Evolutionary conservation across 2,888 invertebrate species (phyloP).

Genomic region (Lingula anatina): DNA sequence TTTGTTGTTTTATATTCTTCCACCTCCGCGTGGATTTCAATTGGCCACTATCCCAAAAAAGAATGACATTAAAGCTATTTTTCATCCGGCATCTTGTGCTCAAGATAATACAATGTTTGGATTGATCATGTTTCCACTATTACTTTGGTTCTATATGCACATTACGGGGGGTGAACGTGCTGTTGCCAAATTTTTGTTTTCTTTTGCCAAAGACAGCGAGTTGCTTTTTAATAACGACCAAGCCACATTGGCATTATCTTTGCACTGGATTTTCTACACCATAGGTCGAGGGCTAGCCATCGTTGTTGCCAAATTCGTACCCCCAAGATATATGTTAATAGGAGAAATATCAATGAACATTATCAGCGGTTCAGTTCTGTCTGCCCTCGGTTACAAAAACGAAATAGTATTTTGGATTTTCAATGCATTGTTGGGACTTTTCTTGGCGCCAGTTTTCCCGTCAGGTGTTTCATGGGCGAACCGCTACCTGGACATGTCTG

Average conservation of each 20-base stretch:
- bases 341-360: not conserved
- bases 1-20: no score
- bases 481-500: slow-evolving; percentile 1
- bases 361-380: not conserved
- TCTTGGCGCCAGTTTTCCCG: not conserved
- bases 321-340: not conserved
- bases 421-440: not conserved
- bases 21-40: no score
- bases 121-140: not conserved
- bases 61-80: no score
- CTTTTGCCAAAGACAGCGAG: not conserved
- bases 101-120: not conserved
- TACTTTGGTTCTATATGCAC: slow-evolving; percentile 3
- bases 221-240: not conserved
- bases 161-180: slow-evolving; percentile 9
- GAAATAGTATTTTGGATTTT: not conserved
- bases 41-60: no score
- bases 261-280: not conserved
- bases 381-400: not conserved
- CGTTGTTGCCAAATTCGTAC: not conserved
- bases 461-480: not conserved
- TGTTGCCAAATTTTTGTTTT: slow-evolving; percentile 4
- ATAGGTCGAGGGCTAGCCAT: not conserved
- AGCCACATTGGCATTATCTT: not conserved
- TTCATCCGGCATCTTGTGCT: not conserved